Evolutionary conservation across 2,888 invertebrate species (phyloP).

Genomic region (Rotaria magnacalcarata): DNA sequence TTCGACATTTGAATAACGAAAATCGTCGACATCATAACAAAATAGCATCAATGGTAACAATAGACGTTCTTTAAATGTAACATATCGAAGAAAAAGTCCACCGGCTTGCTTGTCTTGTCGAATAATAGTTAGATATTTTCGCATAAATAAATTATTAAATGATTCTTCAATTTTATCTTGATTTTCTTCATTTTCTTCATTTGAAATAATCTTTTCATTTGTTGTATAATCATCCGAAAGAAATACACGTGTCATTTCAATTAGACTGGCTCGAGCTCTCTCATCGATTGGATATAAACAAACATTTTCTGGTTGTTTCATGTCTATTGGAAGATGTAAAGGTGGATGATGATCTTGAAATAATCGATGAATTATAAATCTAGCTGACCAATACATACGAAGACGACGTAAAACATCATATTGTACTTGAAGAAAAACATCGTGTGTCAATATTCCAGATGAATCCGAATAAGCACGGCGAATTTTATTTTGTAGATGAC

Average conservation of each 20-base stretch:
- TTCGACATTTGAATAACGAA: constrained; percentile 14
- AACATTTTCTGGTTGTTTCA: constrained; percentile 38
- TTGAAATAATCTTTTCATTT: constrained; percentile 18
- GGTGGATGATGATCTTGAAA: constrained; percentile 33
- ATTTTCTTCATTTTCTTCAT: no score
- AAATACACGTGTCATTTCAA: background rate
- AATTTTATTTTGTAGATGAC: constrained; percentile 46
- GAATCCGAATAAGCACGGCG: constrained; percentile 58
- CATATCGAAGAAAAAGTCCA: constrained; percentile 44
- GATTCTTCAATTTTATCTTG: background rate
- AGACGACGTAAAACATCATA: constrained; percentile 58
- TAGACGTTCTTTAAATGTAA: constrained; percentile 33
- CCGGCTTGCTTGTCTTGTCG: constrained; percentile 43
- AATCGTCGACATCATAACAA: constrained; percentile 46
- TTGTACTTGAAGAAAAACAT: constrained; percentile 58
- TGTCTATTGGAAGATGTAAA: constrained; percentile 8
- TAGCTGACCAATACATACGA: constrained; percentile 58
- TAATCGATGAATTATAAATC: constrained; percentile 42
- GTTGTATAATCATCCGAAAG: constrained; percentile 20
- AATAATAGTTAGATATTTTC: constrained; percentile 39
- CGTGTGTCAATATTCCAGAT: constrained; percentile 54
- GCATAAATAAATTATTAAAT: background rate
- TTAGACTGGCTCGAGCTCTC: background rate
- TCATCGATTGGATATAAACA: constrained; percentile 31
- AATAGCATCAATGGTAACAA: constrained; percentile 43